Conservation (phyloP, 37 sponge, comb jelly and placozoan species). For the Halisarca cf. caerulea region DNA sequence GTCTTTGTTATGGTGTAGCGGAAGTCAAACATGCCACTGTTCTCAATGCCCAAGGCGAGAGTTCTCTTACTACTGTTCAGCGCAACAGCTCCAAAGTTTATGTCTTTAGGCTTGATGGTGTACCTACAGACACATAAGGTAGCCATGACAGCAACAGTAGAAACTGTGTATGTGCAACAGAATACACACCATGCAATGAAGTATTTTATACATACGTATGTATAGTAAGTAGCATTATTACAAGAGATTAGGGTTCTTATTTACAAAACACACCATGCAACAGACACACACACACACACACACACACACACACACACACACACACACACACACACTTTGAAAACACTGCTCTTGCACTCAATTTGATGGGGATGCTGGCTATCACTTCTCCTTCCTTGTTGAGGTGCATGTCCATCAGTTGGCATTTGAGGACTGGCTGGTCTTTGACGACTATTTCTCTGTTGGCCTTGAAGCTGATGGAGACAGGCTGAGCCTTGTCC, state of each 20-base stretch:
- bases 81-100: conserved; percentile 92
- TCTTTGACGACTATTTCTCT: conserved; percentile 82
- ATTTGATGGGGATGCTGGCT: conserved; percentile 89
- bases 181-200: too few species aligned
- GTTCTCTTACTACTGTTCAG: conserved; percentile 59
- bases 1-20: conserved; percentile 87
- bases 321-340: conserved; percentile 54
- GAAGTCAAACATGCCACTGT: conserved; percentile 97
- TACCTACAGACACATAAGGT: conserved; percentile 55
- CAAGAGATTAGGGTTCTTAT: background rate
- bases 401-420: conserved; percentile 87
- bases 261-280: background rate
- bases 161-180: background rate
- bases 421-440: conserved; percentile 84
- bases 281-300: background rate
- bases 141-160: background rate
- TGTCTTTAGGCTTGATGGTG: conserved; percentile 81
- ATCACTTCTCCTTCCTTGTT: conserved; percentile 91
- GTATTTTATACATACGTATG: too few species aligned
- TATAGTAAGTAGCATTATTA: background rate
- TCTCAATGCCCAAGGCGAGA: conserved; percentile 80
- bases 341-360: conserved; percentile 88
- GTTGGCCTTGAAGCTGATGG: conserved; percentile 73
- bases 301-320: conserved; percentile 18
- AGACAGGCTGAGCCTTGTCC: conserved; percentile 84